A percentile compares a stretch with the other conserved stretches of the same genome.
phyloP scores from a whole-genome alignment of 2,888 invertebrate genomes.

The Cistogaster globosa region DNA sequence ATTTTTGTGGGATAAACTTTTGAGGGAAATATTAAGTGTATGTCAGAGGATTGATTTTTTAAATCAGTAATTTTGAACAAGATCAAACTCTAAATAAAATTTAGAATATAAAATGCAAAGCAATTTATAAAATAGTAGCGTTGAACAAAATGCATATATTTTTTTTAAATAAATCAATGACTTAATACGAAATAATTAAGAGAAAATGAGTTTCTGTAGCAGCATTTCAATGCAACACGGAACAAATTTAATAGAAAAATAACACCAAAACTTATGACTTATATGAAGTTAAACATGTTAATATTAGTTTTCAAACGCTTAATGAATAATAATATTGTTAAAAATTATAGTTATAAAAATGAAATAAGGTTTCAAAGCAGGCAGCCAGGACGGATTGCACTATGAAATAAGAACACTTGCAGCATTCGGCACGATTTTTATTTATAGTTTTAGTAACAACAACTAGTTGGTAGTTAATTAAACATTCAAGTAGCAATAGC shows the following conservation, averaged over 20 bases:
- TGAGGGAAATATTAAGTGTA: no score
- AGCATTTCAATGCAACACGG: no score
- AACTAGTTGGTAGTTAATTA: conserved; percentile 26
- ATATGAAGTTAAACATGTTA: conserved; percentile 19
- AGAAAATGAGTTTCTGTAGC: no score
- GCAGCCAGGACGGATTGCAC: conserved; percentile 12
- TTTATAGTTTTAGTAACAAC: conserved; percentile 58
- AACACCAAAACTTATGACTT: neutral
- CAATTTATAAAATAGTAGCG: no score
- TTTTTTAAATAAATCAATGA: no score
- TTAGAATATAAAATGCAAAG: no score
- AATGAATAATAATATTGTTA: conserved; percentile 56
- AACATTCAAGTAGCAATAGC: conserved; percentile 26
- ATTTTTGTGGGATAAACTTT: no score
- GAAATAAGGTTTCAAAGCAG: conserved; percentile 50
- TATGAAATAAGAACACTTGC: neutral
- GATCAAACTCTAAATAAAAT: no score
- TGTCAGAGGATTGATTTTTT: no score
- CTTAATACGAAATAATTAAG: no score
- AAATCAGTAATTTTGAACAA: no score
- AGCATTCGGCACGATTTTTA: conserved; percentile 37
- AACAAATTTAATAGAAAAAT: neutral
- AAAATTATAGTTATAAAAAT: conserved; percentile 36
- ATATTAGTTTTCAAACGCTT: conserved; percentile 52
- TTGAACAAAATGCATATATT: no score